These are phyloP conservation scores for Oenanthe melanoleuca DNA, from an alignment of 2,113 vertebrate species.

Conservation along the genomic window DNA sequence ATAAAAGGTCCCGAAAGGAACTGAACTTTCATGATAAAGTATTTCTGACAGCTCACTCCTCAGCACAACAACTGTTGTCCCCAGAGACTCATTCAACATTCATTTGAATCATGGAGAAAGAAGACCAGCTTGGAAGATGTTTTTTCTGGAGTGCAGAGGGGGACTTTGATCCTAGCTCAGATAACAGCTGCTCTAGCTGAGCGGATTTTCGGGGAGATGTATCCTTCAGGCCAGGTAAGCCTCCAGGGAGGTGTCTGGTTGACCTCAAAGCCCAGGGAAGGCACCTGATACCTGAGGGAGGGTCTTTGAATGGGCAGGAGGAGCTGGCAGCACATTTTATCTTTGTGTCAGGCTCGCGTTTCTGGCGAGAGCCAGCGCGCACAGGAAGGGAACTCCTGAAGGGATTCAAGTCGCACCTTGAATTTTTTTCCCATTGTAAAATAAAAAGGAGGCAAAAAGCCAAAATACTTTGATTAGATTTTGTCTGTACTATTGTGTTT, in stretches of 20 bases:
- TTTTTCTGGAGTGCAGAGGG: slow-evolving; percentile 80
- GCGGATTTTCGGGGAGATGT: slow-evolving; percentile 76
- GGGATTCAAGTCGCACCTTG: slow-evolving; percentile 74
- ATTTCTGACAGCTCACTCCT: slow-evolving; percentile 75
- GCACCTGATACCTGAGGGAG: slow-evolving; percentile 88
- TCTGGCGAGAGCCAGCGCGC: slow-evolving; percentile 62
- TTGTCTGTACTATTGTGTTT: slow-evolving; percentile 71
- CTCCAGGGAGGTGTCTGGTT: slow-evolving; percentile 90
- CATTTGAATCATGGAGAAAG: slow-evolving; percentile 80
- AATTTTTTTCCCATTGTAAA: slow-evolving; percentile 69
- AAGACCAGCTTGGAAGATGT: slow-evolving; percentile 77
- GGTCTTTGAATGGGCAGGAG: slow-evolving; percentile 84
- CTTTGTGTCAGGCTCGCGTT: slow-evolving; percentile 79
- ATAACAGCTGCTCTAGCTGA: slow-evolving; percentile 85
- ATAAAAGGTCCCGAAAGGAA: slow-evolving; percentile 63
- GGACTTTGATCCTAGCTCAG: slow-evolving; percentile 91
- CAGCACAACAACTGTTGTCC: slow-evolving; percentile 80
- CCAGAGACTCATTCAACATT: slow-evolving; percentile 81
- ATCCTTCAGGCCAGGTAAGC: slow-evolving; percentile 79
- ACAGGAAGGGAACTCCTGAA: slow-evolving; percentile 73
- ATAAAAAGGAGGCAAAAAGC: slow-evolving; percentile 75
- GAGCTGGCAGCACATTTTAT: slow-evolving; percentile 80
- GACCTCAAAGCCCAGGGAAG: slow-evolving; percentile 87
- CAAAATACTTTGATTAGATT: slow-evolving; percentile 75
- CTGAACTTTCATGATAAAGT: slow-evolving; percentile 60